Base-by-base conservation (phyloP, 1,140 invertebrate species). In the Ips typographus region DNA sequence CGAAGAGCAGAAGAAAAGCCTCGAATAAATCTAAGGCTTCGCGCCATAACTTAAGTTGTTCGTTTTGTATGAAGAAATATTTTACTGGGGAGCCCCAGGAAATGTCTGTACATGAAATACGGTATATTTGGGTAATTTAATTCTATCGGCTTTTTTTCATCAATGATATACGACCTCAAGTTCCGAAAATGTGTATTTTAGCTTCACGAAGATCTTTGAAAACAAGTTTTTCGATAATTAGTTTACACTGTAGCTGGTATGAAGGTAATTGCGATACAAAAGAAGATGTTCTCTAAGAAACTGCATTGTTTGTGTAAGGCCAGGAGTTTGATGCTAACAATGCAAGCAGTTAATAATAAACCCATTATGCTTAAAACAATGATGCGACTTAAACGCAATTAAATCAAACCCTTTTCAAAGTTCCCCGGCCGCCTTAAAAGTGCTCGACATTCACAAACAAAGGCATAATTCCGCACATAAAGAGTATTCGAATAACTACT, bases 71-170 rank as follows among this genome's bases (percentile, higher is more conserved):
- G 5, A 58, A 40, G 42, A 66, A 57, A 66, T 66, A 66, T 66
- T 66, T 66, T 66, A 66, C 55, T 58, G 37, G 22, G 41, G 36
- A 37, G 64, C 64, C 55, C 4, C 64, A 66, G 64, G 55, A 66
- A 66, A 66, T 58, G 55, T 66, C 64, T 66, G 64, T 66, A 66
- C 55, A 66, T 66, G 64, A 66, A 66, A 58, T 66, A 66, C 56
- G 53, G 64, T 44, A 57, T 66, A 66, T 66, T 66, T 58, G 36
- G 64, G 53, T 66, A 66, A 66, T 66, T 57, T 66, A 66, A 66
- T 66, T 66, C 64, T 56, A 44, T 66, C 64, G 38, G 39, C 61
- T 52, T 64, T 64, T 61, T 57, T 66, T 47, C 6, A 8, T 63
- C 43, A 36, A 55, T 65, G 40, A 65, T 65, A 37, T 65, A 65